Conservation (phyloP, 2,113 vertebrate genomes). For the Tachuris rubrigastra region DNA sequence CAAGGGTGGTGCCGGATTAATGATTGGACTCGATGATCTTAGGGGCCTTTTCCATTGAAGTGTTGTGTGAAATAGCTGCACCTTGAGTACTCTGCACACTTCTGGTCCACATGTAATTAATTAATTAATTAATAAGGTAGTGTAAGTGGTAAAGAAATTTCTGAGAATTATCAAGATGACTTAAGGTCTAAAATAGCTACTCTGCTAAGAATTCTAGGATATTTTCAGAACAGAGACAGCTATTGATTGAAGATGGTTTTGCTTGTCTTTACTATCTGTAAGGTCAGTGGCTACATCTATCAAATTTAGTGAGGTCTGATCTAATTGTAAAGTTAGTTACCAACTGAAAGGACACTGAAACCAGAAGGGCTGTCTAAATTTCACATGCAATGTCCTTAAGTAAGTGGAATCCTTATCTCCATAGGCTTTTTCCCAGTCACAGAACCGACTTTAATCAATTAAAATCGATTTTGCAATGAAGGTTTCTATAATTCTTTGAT, state of each 20-base stretch:
- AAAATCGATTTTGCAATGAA: not conserved
- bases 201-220: not conserved
- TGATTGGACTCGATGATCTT: not conserved
- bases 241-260: not conserved
- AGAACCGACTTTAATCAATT: not conserved
- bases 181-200: not conserved
- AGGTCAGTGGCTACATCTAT: not conserved
- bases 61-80: not conserved
- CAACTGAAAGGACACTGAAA: not conserved
- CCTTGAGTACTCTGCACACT: not conserved
- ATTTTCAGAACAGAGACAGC: not conserved
- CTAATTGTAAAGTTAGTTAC: not conserved
- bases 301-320: not conserved
- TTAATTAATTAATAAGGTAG: not conserved
- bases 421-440: not conserved
- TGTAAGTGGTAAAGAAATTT: not conserved
- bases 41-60: fast-evolving
- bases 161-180: not conserved
- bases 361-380: not conserved
- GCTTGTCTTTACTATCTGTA: not conserved
- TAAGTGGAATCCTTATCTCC: not conserved
- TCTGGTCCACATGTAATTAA: not conserved
- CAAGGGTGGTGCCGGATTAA: not conserved
- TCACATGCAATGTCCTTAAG: not conserved
- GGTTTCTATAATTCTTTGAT: not conserved